Conservation (phyloP, 2,113 vertebrate genomes). For the Monopterus albus region DNA sequence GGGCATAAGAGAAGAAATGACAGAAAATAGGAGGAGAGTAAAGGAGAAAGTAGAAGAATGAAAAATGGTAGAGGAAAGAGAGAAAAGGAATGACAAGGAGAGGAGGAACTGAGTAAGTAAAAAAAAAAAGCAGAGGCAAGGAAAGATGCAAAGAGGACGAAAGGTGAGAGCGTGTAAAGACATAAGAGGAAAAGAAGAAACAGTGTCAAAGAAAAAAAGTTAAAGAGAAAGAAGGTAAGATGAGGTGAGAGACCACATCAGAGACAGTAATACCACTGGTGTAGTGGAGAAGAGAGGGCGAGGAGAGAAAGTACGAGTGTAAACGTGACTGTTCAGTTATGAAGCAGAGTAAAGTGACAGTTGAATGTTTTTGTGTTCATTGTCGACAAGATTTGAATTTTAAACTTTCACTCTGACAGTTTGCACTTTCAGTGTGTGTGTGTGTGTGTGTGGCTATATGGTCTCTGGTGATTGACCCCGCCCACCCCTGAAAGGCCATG, state of each 20-base stretch:
- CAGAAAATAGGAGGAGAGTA: too few species aligned
- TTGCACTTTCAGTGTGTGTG: conserved; percentile 33
- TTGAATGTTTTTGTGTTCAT: conserved; percentile 48
- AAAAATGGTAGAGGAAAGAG: not conserved
- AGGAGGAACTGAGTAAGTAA: not conserved
- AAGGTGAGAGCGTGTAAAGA: not conserved
- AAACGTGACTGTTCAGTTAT: conserved; percentile 38
- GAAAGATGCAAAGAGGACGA: not conserved
- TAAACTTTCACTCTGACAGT: conserved; percentile 73
- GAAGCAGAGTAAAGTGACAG: conserved; percentile 49
- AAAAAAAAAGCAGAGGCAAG: not conserved
- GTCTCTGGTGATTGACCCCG: conserved; percentile 2
- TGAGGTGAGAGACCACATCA: conserved; percentile 60
- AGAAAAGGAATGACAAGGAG: not conserved
- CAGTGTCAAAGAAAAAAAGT: not conserved
- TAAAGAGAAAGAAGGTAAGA: conserved; percentile 15
- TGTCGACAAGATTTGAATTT: conserved; percentile 37
- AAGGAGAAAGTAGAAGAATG: too few species aligned
- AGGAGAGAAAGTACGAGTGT: conserved; percentile 25
- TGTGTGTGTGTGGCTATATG: not conserved
- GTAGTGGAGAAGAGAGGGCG: conserved; percentile 18
- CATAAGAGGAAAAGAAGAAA: not conserved
- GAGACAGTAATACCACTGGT: conserved; percentile 1
- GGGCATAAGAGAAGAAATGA: too few species aligned
- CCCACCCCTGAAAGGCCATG: conserved; percentile 7